Evolutionary conservation across 2,888 invertebrate genomes (phyloP).

Genomic region (Coleophora deauratella): DNA sequence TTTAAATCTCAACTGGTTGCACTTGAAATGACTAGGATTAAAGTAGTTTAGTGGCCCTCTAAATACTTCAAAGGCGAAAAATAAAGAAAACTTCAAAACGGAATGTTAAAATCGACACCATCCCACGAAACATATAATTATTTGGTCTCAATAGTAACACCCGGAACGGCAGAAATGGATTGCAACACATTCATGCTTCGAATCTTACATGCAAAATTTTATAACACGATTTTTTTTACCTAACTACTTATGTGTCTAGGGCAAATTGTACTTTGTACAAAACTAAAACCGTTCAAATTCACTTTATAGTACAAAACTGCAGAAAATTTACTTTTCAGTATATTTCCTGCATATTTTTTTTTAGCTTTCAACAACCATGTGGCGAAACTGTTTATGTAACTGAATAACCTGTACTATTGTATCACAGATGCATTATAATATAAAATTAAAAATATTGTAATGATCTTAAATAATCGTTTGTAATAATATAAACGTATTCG

Average conservation of each 20-base stretch:
- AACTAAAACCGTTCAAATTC: slow-evolving; percentile 55
- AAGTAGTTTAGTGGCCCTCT: slow-evolving; percentile 66
- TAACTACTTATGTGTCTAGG: slow-evolving; percentile 73
- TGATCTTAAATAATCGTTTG: slow-evolving; percentile 35
- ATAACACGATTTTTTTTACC: slow-evolving; percentile 61
- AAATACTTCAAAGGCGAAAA: slow-evolving; percentile 53
- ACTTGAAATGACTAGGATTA: slow-evolving; percentile 73
- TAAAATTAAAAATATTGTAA: slow-evolving; percentile 43
- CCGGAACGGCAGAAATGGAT: slow-evolving; percentile 56
- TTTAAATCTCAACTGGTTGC: slow-evolving; percentile 70
- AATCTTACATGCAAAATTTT: slow-evolving; percentile 54
- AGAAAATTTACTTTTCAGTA: slow-evolving; percentile 37
- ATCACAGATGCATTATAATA: slow-evolving; percentile 65
- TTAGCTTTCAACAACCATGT: slow-evolving; percentile 43
- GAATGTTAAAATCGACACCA: slow-evolving; percentile 74
- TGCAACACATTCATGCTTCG: slow-evolving; percentile 56
- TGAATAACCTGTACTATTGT: slow-evolving; percentile 57
- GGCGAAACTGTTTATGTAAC: slow-evolving; percentile 39
- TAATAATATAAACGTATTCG: slow-evolving; percentile 22
- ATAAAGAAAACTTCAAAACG: slow-evolving; percentile 38
- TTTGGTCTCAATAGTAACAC: slow-evolving; percentile 72
- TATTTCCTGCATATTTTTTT: slow-evolving; percentile 33
- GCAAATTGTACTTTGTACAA: slow-evolving; percentile 75
- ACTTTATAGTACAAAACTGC: slow-evolving; percentile 56
- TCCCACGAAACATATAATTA: slow-evolving; percentile 70